These are phyloP conservation scores for Anser cygnoides DNA, from an alignment of 2,113 vertebrate genomes.

Conservation along the genomic window DNA sequence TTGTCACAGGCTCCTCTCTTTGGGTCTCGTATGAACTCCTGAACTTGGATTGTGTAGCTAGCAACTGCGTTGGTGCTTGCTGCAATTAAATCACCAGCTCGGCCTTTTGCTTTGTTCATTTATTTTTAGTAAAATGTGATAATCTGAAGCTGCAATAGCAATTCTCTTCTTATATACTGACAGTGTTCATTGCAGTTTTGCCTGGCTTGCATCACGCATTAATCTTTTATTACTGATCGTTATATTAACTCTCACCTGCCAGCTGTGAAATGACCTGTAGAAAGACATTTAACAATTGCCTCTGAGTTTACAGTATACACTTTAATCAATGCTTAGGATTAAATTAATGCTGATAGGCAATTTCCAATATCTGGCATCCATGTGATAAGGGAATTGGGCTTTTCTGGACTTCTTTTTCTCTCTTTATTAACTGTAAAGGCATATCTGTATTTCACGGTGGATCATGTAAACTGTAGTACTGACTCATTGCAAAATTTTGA, in stretches of 20 bases:
- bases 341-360: conserved; percentile 75
- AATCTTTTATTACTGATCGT: conserved; percentile 70
- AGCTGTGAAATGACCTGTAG: conserved; percentile 70
- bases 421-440: conserved; percentile 20
- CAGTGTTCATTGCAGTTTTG: conserved; percentile 33
- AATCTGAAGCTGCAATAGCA: not conserved
- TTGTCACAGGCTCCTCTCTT: not conserved
- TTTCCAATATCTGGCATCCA: conserved; percentile 66
- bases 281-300: conserved; percentile 62
- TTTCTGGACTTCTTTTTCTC: conserved; percentile 31
- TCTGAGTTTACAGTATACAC: conserved; percentile 56
- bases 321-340: conserved; percentile 72
- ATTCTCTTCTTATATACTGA: not conserved
- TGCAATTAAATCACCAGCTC: not conserved
- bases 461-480: conserved; percentile 31
- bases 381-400: conserved; percentile 65
- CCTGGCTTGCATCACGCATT: conserved; percentile 47
- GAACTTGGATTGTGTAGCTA: not conserved
- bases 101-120: not conserved
- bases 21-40: not conserved
- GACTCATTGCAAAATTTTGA: not conserved
- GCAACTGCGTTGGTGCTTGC: not conserved
- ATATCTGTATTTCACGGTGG: conserved; percentile 56
- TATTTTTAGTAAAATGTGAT: conserved; percentile 7
- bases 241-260: conserved; percentile 68